Evolutionary conservation across 53 echinoderm and acorn worm species (phyloP).

Genomic region (Glandiceps talaboti): DNA sequence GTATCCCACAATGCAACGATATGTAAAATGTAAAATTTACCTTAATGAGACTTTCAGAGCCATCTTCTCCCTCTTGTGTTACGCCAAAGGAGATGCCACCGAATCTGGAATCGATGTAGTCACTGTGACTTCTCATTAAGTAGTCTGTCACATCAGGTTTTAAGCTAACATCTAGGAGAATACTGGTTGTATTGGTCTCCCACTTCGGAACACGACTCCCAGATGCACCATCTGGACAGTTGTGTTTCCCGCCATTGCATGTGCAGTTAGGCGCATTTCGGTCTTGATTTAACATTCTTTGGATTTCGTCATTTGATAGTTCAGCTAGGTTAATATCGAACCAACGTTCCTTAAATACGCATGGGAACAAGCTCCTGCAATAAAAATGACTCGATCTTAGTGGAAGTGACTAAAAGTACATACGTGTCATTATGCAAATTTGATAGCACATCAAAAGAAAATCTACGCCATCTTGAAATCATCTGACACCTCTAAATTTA

Average conservation of each 20-base stretch:
- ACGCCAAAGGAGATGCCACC: not conserved
- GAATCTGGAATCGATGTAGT: slow-evolving; percentile 25
- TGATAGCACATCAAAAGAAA: too few relatives aligned
- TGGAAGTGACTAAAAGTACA: too few relatives aligned
- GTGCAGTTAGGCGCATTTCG: slow-evolving; percentile 24
- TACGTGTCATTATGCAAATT: too few relatives aligned
- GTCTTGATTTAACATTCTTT: slow-evolving; percentile 9
- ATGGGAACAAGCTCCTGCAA: slow-evolving; percentile 39
- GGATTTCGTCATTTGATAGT: slow-evolving; percentile 8
- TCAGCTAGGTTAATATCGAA: slow-evolving; percentile 13
- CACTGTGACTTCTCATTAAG: slow-evolving; percentile 27
- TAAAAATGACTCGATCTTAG: too few relatives aligned
- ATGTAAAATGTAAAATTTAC: too few relatives aligned
- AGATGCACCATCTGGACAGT: slow-evolving; percentile 33
- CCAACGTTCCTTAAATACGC: slow-evolving; percentile 26
- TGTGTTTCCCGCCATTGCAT: slow-evolving; percentile 20
- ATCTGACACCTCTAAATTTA: too few relatives aligned
- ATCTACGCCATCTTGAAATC: too few relatives aligned
- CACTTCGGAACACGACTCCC: slow-evolving; percentile 43
- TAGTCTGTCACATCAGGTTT: slow-evolving; percentile 50
- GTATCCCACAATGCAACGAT: too few relatives aligned
- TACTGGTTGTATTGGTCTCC: slow-evolving; percentile 41
- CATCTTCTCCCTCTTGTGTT: too few relatives aligned
- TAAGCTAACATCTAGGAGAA: slow-evolving; percentile 47
- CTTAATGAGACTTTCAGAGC: too few relatives aligned